phyloP scores from a whole-genome alignment of 1,140 invertebrate genomes.

The Aphelenchoides fujianensis region DNA sequence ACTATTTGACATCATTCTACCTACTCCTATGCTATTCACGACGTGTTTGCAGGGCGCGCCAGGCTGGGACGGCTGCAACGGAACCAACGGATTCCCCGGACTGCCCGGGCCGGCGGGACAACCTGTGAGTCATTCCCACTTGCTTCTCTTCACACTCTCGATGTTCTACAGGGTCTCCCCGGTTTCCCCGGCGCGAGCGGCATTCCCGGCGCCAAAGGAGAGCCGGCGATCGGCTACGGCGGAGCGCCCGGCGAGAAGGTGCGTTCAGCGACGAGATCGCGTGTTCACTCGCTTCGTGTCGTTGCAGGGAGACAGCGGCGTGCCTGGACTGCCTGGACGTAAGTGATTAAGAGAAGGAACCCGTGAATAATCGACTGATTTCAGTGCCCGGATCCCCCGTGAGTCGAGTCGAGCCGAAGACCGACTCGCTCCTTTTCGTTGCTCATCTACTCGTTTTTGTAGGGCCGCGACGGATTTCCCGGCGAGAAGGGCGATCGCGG shows the following conservation, averaged over 20 bases:
- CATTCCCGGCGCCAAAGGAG: conserved; percentile 57
- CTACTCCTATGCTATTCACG: too few species aligned
- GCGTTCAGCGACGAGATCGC: too few species aligned
- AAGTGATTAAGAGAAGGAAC: too few species aligned
- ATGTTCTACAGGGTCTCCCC: conserved; percentile 36
- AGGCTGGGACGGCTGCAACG: conserved; percentile 62
- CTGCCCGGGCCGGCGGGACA: conserved; percentile 57
- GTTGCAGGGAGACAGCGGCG: conserved; percentile 60
- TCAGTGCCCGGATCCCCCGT: too few species aligned
- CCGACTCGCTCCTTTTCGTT: too few species aligned
- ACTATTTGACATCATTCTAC: too few species aligned
- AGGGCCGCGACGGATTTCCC: conserved; percentile 62
- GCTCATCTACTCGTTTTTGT: too few species aligned
- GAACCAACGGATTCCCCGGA: conserved; percentile 59
- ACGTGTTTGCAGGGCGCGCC: too few species aligned
- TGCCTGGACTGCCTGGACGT: conserved; percentile 58
- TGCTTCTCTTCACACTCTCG: not conserved
- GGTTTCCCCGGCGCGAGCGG: conserved; percentile 66
- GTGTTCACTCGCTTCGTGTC: conserved; percentile 1
- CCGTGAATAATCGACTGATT: too few species aligned
- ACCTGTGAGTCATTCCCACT: too few species aligned
- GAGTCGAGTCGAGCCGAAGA: too few species aligned
- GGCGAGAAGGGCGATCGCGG: conserved; percentile 64
- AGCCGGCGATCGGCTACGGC: conserved; percentile 59
- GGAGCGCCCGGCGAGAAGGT: conserved; percentile 62